Base-by-base conservation (phyloP, 2,797 vertebrate species). In the Triplophysa yarkandensis region DNA sequence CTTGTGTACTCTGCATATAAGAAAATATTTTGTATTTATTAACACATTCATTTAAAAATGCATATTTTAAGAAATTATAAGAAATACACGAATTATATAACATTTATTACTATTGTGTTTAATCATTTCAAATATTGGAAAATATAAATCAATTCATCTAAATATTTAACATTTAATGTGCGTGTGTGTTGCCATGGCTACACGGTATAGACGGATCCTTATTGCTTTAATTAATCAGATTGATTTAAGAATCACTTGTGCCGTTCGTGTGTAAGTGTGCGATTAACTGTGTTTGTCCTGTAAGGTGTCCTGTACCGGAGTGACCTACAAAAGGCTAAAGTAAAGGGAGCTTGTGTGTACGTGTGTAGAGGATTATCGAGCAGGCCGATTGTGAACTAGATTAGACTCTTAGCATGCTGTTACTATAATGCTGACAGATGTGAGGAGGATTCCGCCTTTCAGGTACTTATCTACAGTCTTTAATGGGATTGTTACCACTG, bases 371-470 rank as follows among this genome's bases (percentile, higher is more conserved):
- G 87, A 90, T 91, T 87, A 88, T 71, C 86, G 85, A 89, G 76
- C 86, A 78, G 87, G 86, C 84, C 81, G 77, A 58, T 64, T 68
- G 67, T 81, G 74, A 81, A 81, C 70, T 76, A 79, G 87, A 82
- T 89, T 85, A 88, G 83, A 76, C 83, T 77, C 89, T 90, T 87
- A 91, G 88, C 87, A 80, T 85, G 86, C 84, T 84, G 85, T 80
- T 82, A 73, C 52, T 64, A 76, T 85, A 85, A 86, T 89, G 86
- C 80, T 83, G 83, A 90, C 85, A 90, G 85, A 82, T 87, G 83
- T 84, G 84, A 76, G 69, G 48, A 69, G 88, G 89, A 89, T 92
- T 90, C 84, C 65, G 79, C 68, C 54, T 46, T 71, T 89, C 87
- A 87, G 85, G 89, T 90, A 85, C 89, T 92, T 89, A 89, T 87